Evolutionary conservation across 2,888 invertebrate genomes (phyloP).

Genomic region (Tiliacea citrago): DNA sequence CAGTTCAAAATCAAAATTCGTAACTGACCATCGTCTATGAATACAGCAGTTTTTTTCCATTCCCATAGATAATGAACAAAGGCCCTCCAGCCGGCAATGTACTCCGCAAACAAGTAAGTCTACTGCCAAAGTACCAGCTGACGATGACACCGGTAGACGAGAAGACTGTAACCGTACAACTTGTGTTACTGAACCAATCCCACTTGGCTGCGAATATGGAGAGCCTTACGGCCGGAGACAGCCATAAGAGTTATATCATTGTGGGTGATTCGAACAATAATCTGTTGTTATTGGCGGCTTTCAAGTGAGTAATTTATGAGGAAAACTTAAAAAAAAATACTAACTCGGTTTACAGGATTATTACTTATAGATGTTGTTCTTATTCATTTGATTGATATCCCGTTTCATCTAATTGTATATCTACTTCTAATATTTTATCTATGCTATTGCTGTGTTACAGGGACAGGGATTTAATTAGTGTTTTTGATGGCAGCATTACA

Average conservation of each 20-base stretch:
- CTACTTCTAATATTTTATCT: background rate
- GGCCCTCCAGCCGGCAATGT: conserved; percentile 94
- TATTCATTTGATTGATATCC: background rate
- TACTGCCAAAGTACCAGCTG: conserved; percentile 92
- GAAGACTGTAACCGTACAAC: conserved; percentile 77
- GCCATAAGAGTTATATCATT: conserved; percentile 90
- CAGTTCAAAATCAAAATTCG: background rate
- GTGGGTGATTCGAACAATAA: conserved; percentile 92
- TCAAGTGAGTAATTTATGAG: conserved; percentile 85
- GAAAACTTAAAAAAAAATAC: background rate
- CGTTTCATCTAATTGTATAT: background rate
- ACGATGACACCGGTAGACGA: conserved; percentile 79
- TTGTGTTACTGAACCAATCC: conserved; percentile 84
- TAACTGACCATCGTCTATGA: background rate
- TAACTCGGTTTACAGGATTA: background rate
- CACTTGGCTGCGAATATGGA: conserved; percentile 84
- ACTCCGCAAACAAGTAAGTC: conserved; percentile 91
- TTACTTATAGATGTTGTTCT: background rate
- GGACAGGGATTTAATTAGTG: conserved; percentile 83
- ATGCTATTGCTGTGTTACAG: conserved; percentile 72
- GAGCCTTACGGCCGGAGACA: conserved; percentile 85
- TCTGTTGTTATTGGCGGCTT: conserved; percentile 89
- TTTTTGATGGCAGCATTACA: conserved; percentile 84
- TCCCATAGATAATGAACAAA: conserved; percentile 92
- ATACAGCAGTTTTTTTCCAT: conserved; percentile 3